Conservation (phyloP, 2,113 vertebrate genomes). For the Tricholaema leucomelas region DNA sequence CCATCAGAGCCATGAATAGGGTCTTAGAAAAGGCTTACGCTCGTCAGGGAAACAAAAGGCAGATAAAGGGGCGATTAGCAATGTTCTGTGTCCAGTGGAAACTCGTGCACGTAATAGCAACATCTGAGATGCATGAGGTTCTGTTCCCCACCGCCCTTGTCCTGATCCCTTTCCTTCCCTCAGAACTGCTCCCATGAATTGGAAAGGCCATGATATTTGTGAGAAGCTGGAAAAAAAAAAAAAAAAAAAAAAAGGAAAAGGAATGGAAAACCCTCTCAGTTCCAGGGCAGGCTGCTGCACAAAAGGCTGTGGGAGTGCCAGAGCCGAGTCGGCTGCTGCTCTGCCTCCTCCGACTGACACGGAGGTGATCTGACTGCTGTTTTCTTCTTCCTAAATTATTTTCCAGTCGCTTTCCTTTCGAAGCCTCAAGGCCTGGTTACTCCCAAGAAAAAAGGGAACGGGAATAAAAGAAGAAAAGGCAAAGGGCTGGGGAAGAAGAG, state of each 20-base stretch:
- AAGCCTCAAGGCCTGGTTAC: conserved; percentile 84
- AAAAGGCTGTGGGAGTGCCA: not conserved
- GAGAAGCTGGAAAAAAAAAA: not conserved
- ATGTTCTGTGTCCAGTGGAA: conserved; percentile 43
- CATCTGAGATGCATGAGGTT: conserved; percentile 19
- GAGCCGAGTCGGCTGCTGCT: not conserved
- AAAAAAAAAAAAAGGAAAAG: too few species aligned
- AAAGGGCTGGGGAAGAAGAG: conserved; percentile 92
- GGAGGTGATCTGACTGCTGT: not conserved
- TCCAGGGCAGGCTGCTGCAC: not conserved
- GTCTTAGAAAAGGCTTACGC: conserved; percentile 3
- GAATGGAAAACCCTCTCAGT: not conserved
- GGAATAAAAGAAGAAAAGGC: conserved; percentile 82
- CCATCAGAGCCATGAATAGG: conserved; percentile 12
- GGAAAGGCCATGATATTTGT: conserved; percentile 58
- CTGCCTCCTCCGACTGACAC: not conserved
- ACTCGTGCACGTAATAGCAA: conserved; percentile 37
- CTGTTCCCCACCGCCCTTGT: not conserved
- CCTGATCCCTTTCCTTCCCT: not conserved
- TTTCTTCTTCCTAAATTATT: not conserved
- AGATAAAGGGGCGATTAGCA: conserved; percentile 20
- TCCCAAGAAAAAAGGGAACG: conserved; percentile 75
- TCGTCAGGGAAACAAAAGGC: conserved; percentile 28
- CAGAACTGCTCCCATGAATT: conserved; percentile 24
- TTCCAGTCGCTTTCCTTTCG: conserved; percentile 86